Evolutionary conservation across 2,113 vertebrate genomes (phyloP).

Genomic region (Malurus melanocephalus): DNA sequence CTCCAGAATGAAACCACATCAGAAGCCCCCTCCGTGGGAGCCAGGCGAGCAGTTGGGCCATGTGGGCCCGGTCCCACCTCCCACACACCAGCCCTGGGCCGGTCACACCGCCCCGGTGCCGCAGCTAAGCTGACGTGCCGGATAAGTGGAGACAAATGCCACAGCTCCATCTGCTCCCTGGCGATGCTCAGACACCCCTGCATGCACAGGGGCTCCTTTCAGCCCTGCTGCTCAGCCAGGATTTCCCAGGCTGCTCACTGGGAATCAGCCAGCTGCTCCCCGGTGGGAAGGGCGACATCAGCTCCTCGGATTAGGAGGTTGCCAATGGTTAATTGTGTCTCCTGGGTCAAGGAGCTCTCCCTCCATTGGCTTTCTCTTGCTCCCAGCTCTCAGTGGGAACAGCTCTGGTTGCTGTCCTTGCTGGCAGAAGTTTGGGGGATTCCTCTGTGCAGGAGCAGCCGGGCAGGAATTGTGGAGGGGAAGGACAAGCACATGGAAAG

Average conservation of each 20-base stretch:
- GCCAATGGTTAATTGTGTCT: neutral
- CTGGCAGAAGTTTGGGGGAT: neutral
- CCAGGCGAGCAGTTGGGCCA: neutral
- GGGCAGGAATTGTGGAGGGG: neutral
- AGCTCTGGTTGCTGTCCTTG: neutral
- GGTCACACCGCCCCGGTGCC: neutral
- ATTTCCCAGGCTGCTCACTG: neutral
- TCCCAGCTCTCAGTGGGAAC: neutral
- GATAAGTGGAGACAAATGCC: neutral
- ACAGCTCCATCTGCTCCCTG: neutral
- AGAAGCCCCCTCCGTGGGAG: neutral
- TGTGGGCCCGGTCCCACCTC: neutral
- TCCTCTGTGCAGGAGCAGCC: neutral
- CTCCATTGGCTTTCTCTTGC: neutral
- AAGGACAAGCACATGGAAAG: neutral
- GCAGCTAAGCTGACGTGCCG: neutral
- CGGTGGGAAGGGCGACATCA: accelerated
- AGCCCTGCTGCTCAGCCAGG: neutral
- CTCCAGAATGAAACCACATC: slow-evolving; percentile 2
- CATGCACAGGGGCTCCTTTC: neutral
- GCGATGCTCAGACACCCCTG: neutral
- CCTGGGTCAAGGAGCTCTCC: neutral
- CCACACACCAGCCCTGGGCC: neutral
- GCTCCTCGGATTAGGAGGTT: neutral
- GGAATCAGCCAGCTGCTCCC: neutral